Conservation (phyloP, 2,113 vertebrate genomes). For the Ellobius talpinus region DNA sequence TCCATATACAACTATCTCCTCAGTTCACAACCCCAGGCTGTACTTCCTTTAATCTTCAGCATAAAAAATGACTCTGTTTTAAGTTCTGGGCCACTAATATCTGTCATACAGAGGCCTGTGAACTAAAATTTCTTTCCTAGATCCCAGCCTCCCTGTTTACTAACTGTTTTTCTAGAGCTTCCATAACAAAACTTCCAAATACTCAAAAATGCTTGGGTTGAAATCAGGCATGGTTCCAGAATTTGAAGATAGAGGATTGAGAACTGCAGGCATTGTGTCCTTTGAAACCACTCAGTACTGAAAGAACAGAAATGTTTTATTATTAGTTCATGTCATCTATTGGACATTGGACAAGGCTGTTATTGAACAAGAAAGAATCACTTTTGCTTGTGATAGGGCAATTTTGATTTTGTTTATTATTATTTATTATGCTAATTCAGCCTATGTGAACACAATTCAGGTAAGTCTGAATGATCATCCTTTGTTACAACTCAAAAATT, state of each 20-base stretch:
- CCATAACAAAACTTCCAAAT: neutral
- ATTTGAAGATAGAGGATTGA: neutral
- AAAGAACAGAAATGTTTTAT: fast-evolving
- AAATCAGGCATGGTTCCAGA: neutral
- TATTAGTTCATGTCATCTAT: neutral
- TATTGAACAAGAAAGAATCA: neutral
- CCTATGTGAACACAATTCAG: neutral
- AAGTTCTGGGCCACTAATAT: neutral
- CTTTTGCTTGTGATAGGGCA: neutral
- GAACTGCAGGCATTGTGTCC: neutral
- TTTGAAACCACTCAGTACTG: neutral
- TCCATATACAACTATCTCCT: neutral
- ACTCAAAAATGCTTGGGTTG: neutral
- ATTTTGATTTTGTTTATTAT: neutral
- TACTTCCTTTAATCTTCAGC: neutral
- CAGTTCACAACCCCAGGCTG: neutral
- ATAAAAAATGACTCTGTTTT: too few species aligned
- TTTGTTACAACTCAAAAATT: neutral
- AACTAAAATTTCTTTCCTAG: neutral
- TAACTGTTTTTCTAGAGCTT: neutral
- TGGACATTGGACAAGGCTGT: neutral
- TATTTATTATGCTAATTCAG: too few species aligned
- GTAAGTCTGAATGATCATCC: neutral
- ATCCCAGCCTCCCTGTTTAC: neutral
- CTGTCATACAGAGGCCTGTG: neutral